These are phyloP conservation scores for Hippopotamyrus pictus DNA, from an alignment of 2,797 vertebrate genomes.

Conservation along the genomic window DNA sequence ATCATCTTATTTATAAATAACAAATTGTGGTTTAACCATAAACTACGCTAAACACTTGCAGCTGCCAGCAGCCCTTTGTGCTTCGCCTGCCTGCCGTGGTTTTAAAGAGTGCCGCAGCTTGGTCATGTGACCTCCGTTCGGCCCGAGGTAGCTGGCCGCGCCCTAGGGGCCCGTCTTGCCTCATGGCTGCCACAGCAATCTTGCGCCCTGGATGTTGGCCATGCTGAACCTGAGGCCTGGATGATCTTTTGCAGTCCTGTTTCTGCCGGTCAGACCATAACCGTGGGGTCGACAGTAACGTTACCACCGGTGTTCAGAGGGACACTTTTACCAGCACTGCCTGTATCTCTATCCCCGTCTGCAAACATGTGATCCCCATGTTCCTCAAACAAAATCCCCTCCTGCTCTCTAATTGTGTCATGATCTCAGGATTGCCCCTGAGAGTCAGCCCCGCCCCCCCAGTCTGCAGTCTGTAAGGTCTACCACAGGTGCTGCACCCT, in stretches of 20 bases:
- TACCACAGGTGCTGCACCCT: background rate
- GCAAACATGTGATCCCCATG: background rate
- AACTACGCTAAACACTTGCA: background rate
- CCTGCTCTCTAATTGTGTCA: background rate
- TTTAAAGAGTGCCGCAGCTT: background rate
- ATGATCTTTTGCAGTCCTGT: conserved; percentile 25
- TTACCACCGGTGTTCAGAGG: background rate
- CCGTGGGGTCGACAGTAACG: background rate
- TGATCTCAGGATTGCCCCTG: background rate
- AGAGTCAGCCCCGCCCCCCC: background rate
- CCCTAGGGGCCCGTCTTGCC: background rate
- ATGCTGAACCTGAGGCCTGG: conserved; percentile 23
- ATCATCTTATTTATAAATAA: background rate
- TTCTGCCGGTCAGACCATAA: background rate
- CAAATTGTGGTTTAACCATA: background rate
- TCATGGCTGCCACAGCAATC: conserved; percentile 38
- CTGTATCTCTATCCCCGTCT: background rate
- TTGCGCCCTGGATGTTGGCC: conserved; percentile 50
- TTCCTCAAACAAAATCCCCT: background rate
- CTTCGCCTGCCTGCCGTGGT: background rate
- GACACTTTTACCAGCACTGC: background rate
- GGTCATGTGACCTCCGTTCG: background rate
- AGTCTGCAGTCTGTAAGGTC: background rate
- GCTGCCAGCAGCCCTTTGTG: background rate
- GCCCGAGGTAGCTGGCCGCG: background rate